Conservation (phyloP, 2,888 invertebrate genomes). For the Molanna angustata region DNA sequence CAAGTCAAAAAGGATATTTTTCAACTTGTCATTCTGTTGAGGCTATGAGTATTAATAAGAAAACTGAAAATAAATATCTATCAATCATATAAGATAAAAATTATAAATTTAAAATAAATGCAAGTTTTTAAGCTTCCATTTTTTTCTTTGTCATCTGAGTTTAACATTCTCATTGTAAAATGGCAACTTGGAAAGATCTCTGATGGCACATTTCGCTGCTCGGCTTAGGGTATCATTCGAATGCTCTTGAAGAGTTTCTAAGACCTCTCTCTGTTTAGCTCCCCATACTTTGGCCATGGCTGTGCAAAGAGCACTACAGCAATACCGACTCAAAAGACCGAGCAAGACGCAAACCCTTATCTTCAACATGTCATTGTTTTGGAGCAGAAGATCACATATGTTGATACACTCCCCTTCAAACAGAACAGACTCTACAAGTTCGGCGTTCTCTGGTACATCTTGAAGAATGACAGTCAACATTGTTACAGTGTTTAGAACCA, state of each 20-base stretch:
- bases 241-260: slow-evolving; percentile 62
- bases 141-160: no score
- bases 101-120: no score
- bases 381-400: slow-evolving; percentile 56
- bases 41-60: no score
- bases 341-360: slow-evolving; percentile 71
- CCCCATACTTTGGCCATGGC: slow-evolving; percentile 60
- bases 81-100: no score
- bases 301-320: slow-evolving; percentile 60
- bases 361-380: slow-evolving; percentile 55
- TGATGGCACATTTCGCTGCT: slow-evolving; percentile 55
- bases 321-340: slow-evolving; percentile 65
- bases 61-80: no score
- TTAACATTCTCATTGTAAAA: slow-evolving; percentile 42
- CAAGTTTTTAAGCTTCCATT: no score
- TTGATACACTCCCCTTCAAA: slow-evolving; percentile 52
- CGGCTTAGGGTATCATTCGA: slow-evolving; percentile 61
- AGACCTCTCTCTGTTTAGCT: slow-evolving; percentile 54
- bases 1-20: no score
- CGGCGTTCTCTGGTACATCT: slow-evolving; percentile 72
- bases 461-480: slow-evolving; percentile 71
- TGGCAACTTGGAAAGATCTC: slow-evolving; percentile 55
- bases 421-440: slow-evolving; percentile 70
- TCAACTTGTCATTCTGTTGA: no score
- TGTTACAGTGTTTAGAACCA: slow-evolving; percentile 68